These are phyloP conservation scores for Gisinianus flammeolus DNA, from an alignment of 2,888 invertebrate species.

Conservation along the genomic window DNA sequence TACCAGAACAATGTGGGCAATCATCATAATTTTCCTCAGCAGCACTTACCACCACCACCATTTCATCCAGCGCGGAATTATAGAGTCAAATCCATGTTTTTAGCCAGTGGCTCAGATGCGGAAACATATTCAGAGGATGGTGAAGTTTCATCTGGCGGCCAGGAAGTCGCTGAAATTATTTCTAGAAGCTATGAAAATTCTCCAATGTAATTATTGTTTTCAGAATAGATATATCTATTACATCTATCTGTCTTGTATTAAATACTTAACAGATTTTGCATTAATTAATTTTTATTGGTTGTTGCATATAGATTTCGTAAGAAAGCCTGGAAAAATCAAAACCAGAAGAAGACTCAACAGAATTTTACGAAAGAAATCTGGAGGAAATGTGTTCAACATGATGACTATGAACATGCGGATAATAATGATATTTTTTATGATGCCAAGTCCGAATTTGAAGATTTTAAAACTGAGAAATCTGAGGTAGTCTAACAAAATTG, in stretches of 20 bases:
- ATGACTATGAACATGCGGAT: slow-evolving; percentile 13
- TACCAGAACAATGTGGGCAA: not conserved
- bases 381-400: slow-evolving; percentile 48
- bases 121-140: slow-evolving; percentile 55
- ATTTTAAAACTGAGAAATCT: not conserved
- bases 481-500: slow-evolving; percentile 3
- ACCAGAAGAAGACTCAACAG: slow-evolving; percentile 44
- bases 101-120: slow-evolving; percentile 42
- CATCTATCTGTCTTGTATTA: not conserved
- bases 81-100: slow-evolving; percentile 52
- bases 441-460: slow-evolving; percentile 24
- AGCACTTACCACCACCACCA: not conserved
- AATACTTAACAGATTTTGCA: not conserved
- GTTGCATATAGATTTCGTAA: slow-evolving; percentile 49
- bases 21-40: not conserved
- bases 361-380: slow-evolving; percentile 56
- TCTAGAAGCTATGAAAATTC: slow-evolving; percentile 58
- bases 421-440: slow-evolving; percentile 36
- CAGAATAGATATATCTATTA: not conserved
- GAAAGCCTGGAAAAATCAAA: slow-evolving; percentile 50
- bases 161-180: slow-evolving; percentile 57
- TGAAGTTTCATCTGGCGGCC: slow-evolving; percentile 56
- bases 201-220: slow-evolving; percentile 50
- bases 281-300: not conserved
- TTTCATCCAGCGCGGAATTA: slow-evolving; percentile 27